Evolutionary conservation across 2,888 invertebrate genomes (phyloP).

Genomic region (Caenorhabditis parvicauda): DNA sequence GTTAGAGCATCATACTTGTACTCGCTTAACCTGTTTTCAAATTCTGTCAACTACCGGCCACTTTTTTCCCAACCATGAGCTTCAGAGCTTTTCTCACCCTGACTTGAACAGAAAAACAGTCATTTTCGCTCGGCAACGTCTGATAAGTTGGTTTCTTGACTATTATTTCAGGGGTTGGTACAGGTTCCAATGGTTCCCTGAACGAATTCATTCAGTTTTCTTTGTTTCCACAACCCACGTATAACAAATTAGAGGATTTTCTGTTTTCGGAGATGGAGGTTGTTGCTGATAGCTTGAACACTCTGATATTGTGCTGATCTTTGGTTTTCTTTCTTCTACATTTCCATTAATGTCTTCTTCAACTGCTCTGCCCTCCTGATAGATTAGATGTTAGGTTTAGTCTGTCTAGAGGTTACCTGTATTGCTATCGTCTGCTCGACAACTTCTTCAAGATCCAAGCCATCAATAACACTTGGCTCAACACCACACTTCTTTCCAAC

Average conservation of each 20-base stretch:
- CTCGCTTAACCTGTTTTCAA: no score
- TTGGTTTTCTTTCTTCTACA: no score
- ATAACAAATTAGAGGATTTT: no score
- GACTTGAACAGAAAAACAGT: slow-evolving; percentile 25
- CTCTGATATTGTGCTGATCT: no score
- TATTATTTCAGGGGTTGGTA: slow-evolving; percentile 26
- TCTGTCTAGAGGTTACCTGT: slow-evolving; percentile 29
- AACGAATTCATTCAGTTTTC: no score
- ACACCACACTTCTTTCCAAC: slow-evolving; percentile 61
- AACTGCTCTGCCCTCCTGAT: slow-evolving; percentile 56
- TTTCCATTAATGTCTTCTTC: slow-evolving; percentile 57
- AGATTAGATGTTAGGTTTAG: not conserved
- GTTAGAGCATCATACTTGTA: no score
- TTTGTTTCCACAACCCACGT: no score
- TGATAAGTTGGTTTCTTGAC: slow-evolving; percentile 44
- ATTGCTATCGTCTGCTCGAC: slow-evolving; percentile 60
- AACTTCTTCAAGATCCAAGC: slow-evolving; percentile 59
- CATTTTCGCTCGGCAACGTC: slow-evolving; percentile 34
- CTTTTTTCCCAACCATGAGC: no score
- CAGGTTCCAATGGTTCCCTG: not conserved
- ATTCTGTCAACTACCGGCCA: no score
- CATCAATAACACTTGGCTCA: slow-evolving; percentile 57
- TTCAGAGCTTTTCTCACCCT: no score
- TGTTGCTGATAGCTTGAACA: no score
- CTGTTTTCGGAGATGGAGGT: no score